These are phyloP conservation scores for Furnarius figulus DNA, from an alignment of 2,113 vertebrate species.

Conservation along the genomic window DNA sequence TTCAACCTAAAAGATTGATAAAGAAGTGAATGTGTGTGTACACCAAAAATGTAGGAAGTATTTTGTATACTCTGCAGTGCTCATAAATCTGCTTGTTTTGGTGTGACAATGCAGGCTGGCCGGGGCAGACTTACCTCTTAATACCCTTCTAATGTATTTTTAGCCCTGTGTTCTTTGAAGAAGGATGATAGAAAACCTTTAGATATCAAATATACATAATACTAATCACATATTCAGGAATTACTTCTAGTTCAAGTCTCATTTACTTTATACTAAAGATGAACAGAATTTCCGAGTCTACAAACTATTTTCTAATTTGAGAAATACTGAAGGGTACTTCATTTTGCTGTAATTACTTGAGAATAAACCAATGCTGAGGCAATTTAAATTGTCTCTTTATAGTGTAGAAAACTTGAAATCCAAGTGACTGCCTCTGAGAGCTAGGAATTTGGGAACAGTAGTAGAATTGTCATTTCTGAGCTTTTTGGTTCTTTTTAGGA, in stretches of 20 bases:
- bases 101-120: neutral
- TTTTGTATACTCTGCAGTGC: neutral
- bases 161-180: neutral
- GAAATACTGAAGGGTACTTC: conserved; percentile 2
- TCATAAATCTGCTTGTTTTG: neutral
- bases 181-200: neutral
- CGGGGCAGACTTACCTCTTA: neutral
- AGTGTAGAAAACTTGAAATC: neutral
- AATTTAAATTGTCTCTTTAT: conserved; percentile 3
- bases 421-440: neutral
- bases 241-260: neutral
- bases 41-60: neutral
- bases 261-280: neutral
- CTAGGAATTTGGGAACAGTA: neutral
- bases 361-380: neutral
- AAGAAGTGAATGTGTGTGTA: neutral
- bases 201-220: neutral
- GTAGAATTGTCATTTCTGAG: neutral
- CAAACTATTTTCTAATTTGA: neutral
- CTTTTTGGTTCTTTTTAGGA: neutral
- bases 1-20: neutral
- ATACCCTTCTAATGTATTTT: neutral
- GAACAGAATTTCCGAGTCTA: neutral
- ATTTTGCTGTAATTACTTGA: conserved; percentile 1
- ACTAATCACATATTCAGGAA: neutral